Conservation (phyloP, 2,113 vertebrate genomes). For the Alligator sinensis region DNA sequence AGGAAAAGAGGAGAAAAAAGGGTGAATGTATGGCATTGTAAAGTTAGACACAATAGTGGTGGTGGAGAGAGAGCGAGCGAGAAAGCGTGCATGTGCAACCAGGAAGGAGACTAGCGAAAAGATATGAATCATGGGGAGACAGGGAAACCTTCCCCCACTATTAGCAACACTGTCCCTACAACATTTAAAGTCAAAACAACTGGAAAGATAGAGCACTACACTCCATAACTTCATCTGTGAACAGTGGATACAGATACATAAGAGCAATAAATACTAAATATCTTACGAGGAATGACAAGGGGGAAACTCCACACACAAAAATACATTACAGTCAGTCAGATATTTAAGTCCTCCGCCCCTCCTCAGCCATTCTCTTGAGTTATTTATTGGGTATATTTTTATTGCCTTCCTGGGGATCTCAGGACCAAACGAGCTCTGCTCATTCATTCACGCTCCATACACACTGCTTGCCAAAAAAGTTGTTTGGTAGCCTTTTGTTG, state of each 20-base stretch:
- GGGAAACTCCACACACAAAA: neutral
- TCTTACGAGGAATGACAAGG: accelerated
- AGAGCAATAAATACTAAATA: neutral
- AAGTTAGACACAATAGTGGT: neutral
- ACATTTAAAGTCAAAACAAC: neutral
- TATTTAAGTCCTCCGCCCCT: neutral
- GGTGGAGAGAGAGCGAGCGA: neutral
- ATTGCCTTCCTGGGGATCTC: too few relatives aligned
- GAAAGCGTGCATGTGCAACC: neutral
- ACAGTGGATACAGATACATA: neutral
- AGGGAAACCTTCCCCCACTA: neutral
- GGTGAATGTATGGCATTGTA: neutral
- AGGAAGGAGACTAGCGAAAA: neutral
- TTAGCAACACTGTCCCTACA: neutral
- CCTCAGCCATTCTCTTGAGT: neutral
- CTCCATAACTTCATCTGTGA: neutral
- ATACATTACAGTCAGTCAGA: neutral
- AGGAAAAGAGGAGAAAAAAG: constrained; percentile 58
- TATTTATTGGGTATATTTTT: too few relatives aligned
- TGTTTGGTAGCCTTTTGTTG: neutral
- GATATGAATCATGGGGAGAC: neutral
- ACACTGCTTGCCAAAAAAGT: too few relatives aligned
- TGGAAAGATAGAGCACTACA: neutral
- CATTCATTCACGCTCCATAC: too few relatives aligned
- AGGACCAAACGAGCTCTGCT: too few relatives aligned